Evolutionary conservation across 2,113 vertebrate species (phyloP).

Genomic region (Picathartes gymnocephalus): DNA sequence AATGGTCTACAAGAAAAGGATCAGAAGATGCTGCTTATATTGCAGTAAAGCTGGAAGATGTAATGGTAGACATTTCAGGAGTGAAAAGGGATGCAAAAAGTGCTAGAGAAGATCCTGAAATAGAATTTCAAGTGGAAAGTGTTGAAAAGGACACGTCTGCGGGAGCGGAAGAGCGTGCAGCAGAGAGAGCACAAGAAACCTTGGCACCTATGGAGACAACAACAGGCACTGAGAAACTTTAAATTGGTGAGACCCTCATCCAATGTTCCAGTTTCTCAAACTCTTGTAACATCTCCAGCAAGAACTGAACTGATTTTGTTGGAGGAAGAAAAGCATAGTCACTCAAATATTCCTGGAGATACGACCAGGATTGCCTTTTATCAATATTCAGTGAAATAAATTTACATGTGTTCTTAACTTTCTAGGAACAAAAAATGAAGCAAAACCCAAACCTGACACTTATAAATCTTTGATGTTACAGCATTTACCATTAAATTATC

Average conservation of each 20-base stretch:
- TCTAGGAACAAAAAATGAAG: background rate
- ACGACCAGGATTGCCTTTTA: background rate
- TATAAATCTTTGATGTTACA: background rate
- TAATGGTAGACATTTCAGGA: background rate
- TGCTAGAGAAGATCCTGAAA: slow-evolving; percentile 8
- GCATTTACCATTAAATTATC: background rate
- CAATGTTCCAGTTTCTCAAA: background rate
- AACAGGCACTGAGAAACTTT: background rate
- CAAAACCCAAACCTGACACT: background rate
- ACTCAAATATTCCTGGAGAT: background rate
- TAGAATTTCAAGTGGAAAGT: slow-evolving; percentile 26
- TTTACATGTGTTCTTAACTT: background rate
- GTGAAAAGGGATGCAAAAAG: background rate
- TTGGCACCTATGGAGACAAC: background rate
- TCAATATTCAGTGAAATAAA: background rate
- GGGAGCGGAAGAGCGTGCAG: background rate
- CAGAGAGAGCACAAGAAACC: slow-evolving; percentile 6
- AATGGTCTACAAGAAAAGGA: background rate
- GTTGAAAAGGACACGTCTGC: slow-evolving; percentile 17
- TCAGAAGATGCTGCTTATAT: background rate
- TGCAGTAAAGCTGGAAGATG: background rate
- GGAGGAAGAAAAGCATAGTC: background rate
- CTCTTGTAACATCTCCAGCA: background rate
- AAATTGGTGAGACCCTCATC: background rate
- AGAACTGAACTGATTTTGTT: background rate